A percentile compares a stretch with the other conserved stretches of the same genome.
phyloP scores from a whole-genome alignment of 2,888 invertebrate genomes.

The Luffia ferchaultella region DNA sequence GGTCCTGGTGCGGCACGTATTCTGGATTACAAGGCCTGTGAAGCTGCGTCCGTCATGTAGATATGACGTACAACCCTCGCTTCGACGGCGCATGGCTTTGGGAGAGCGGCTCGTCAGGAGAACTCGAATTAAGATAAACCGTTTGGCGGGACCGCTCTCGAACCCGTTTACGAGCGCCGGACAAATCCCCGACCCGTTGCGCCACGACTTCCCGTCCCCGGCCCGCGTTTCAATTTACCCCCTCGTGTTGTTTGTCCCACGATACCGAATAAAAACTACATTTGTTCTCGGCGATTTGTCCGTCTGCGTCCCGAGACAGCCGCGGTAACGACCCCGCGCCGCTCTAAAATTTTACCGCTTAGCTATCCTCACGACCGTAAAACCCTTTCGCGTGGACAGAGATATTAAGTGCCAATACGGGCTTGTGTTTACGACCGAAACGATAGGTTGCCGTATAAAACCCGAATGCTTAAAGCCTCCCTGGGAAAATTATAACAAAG shows the following conservation, averaged over 20 bases:
- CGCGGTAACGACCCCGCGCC: neutral
- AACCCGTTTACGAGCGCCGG: constrained; percentile 46
- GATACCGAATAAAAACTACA: constrained; percentile 30
- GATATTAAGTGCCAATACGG: neutral
- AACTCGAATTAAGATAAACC: constrained; percentile 38
- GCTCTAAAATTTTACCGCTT: neutral
- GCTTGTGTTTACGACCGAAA: neutral
- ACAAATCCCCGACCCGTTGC: constrained; percentile 36
- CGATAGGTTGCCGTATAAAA: neutral
- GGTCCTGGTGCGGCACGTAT: too few relatives aligned
- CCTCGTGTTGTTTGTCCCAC: constrained; percentile 28
- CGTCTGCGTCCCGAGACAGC: neutral
- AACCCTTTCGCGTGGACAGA: neutral
- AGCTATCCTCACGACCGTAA: neutral
- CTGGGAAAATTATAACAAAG: neutral
- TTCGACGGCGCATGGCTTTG: neutral
- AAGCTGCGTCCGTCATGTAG: too few relatives aligned
- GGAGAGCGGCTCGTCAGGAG: neutral
- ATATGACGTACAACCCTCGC: too few relatives aligned
- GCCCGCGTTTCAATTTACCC: constrained; percentile 47
- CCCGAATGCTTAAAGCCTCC: neutral
- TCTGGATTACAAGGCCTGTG: too few relatives aligned
- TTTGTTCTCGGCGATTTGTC: constrained; percentile 24
- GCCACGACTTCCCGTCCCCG: constrained; percentile 3
- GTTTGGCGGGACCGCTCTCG: constrained; percentile 27